Conservation (phyloP, 2,113 vertebrate species). For the Eidolon helvum region DNA sequence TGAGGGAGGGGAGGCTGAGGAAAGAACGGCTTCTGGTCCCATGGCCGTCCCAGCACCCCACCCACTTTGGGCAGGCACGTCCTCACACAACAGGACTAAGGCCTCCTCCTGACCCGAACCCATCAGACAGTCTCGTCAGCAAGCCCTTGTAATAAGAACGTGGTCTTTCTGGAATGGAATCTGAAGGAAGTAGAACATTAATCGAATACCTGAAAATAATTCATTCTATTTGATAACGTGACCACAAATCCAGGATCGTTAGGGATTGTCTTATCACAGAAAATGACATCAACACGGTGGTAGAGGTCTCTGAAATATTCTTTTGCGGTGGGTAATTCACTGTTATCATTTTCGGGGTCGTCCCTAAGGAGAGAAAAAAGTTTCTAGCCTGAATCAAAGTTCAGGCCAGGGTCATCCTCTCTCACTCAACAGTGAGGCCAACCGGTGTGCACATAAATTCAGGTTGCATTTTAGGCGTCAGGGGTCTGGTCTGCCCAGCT, state of each 20-base stretch:
- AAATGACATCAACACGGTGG: conserved; percentile 98
- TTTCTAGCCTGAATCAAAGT: background rate
- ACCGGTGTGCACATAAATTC: rapidly evolving
- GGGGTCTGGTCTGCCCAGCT: background rate
- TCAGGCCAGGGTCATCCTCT: background rate
- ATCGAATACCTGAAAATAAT: conserved; percentile 96
- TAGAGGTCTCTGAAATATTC: conserved; percentile 99
- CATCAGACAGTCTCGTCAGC: background rate
- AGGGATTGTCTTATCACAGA: conserved; percentile 99
- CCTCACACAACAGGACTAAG: background rate
- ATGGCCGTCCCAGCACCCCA: rapidly evolving
- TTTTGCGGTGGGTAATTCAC: conserved; percentile 97
- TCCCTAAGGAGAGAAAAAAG: conserved; percentile 84
- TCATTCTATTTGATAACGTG: conserved; percentile 99
- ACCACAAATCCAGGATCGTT: conserved; percentile 99
- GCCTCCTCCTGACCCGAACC: background rate
- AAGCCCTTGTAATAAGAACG: background rate
- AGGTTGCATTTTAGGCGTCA: rapidly evolving
- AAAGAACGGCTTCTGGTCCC: background rate
- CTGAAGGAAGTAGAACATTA: background rate
- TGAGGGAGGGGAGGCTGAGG: background rate
- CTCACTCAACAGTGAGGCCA: rapidly evolving
- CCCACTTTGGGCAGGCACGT: background rate
- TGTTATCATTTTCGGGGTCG: conserved; percentile 97
- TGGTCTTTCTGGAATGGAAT: background rate